These are phyloP conservation scores for Petrosia ficiformis DNA, from an alignment of 37 sponge, comb jelly and placozoan genomes.

Conservation along the genomic window DNA sequence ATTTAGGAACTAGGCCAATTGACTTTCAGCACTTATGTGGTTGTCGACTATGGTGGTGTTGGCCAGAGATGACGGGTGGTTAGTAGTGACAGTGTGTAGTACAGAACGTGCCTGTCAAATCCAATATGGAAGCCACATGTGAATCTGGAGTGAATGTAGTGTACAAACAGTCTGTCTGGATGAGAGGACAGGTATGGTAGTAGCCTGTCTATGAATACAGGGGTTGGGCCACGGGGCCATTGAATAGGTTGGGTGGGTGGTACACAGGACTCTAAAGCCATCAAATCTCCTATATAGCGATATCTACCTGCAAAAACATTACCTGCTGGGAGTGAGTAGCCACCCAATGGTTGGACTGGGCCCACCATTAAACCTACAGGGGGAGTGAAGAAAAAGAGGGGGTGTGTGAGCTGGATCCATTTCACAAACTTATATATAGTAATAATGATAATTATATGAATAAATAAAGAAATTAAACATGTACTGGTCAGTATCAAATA, in stretches of 20 bases:
- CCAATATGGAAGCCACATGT: neutral
- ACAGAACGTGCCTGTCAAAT: neutral
- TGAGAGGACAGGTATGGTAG: neutral
- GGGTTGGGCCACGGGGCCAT: neutral
- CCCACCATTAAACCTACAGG: neutral
- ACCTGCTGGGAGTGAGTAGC: too few species aligned
- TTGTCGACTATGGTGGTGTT: neutral
- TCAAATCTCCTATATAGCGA: neutral
- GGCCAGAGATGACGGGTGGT: neutral
- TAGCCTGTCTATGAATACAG: neutral
- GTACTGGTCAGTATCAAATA: too few species aligned
- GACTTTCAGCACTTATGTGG: neutral
- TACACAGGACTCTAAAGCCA: neutral
- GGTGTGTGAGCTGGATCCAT: too few species aligned
- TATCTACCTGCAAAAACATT: neutral
- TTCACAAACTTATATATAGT: too few species aligned
- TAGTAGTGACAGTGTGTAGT: neutral
- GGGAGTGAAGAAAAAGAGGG: neutral
- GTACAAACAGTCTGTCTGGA: neutral
- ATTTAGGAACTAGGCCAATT: conserved; percentile 10
- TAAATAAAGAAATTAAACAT: too few species aligned
- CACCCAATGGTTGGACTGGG: too few species aligned
- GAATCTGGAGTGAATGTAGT: neutral
- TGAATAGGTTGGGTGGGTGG: neutral
- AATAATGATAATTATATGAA: too few species aligned